Evolutionary conservation across 64 coral and sea anemone species (phyloP).

Genomic region (Platygyra sinensis): DNA sequence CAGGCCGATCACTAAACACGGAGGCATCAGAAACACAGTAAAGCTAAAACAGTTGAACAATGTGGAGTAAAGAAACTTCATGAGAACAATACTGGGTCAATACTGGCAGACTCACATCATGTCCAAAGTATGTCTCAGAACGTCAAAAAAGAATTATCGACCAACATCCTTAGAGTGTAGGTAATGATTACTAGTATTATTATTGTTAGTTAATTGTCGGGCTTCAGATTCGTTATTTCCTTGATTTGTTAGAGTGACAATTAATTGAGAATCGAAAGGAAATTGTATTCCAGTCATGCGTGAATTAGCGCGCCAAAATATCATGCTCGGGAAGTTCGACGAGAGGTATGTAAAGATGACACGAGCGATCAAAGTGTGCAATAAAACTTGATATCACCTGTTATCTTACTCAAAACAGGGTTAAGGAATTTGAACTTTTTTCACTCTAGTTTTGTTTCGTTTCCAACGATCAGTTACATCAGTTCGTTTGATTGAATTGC

Average conservation of each 20-base stretch:
- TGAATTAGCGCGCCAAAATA: neutral
- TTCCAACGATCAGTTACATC: neutral
- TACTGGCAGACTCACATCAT: neutral
- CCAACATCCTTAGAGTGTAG: too few species aligned
- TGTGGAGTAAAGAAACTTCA: neutral
- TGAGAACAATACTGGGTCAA: too few species aligned
- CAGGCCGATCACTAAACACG: neutral
- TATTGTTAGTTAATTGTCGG: too few species aligned
- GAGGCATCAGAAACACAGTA: neutral
- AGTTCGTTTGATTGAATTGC: neutral
- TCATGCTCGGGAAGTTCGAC: slow-evolving; percentile 2
- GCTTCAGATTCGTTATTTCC: too few species aligned
- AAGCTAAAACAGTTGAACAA: neutral
- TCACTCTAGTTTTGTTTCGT: neutral
- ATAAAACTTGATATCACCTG: neutral
- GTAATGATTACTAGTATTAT: too few species aligned
- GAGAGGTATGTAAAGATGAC: neutral
- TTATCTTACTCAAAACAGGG: neutral
- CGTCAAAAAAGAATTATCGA: too few species aligned
- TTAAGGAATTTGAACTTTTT: neutral
- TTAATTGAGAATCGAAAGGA: neutral
- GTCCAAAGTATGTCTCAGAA: too few species aligned
- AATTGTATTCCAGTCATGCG: neutral
- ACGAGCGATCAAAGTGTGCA: neutral
- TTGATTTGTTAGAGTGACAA: too few species aligned